Base-by-base conservation (phyloP, 2,797 vertebrate species). In the Simalia tracyae region DNA sequence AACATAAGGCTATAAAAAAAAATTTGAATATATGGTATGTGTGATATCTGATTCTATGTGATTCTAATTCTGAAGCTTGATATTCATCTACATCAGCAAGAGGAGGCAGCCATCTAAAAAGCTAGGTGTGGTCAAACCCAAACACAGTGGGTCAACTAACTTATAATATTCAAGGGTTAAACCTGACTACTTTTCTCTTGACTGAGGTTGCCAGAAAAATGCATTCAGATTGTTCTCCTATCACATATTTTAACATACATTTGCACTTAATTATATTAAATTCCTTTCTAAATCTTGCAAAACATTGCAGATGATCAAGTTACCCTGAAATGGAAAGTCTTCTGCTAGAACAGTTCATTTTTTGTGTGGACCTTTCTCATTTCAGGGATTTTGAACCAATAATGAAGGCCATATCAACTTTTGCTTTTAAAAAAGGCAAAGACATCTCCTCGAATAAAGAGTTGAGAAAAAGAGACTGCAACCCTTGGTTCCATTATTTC, bases 401-500 rank as follows among this genome's bases (percentile, higher is more conserved):
- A 24, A 86, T 17, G 14, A 28, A 86, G 14, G 11, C 4, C n/a
- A 46, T 63, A 10, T 36, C 31, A 36, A 36, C 26, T 63, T 50
- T 46, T 50, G 42, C 28, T 54, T 66, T 14, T 86, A 5, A 26
- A 88, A n/a, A 8, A 19, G 10, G 17, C 15, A 50, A 54, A 90
- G 84, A 89, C 28, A 0, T 0, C 28, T 54, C n/a, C 56, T 88
- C 92, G 66, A 92, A 90, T 72, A 42, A 89, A 24, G 22, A 90
- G 31, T 9, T 42, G 31, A 76, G 68, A 42, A 76, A 76, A 76
- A 19, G 31, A 72, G n/a, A 36, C 0, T 22, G 31, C n/a, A 72
- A 36, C 6, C 26, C 84, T 76, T 17, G 31, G 94, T 93, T 90
- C 94, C 91, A 88, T 88, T 68, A 89, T 90, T 93, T 94, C 54